phyloP scores from a whole-genome alignment of 2,888 invertebrate species.

The Brachyptera putata region DNA sequence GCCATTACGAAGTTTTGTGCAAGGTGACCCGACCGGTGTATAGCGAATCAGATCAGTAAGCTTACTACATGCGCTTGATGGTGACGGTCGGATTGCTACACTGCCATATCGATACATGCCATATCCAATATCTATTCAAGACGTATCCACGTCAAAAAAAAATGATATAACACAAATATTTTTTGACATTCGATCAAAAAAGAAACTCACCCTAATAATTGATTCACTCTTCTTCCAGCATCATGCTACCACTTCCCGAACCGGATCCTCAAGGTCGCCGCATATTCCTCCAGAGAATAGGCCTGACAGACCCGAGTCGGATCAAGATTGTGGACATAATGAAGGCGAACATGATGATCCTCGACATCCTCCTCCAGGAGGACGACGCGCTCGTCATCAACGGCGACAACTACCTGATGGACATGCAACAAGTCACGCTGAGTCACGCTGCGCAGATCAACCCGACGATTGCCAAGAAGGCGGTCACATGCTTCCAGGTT shows the following conservation, averaged over 20 bases:
- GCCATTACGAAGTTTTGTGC: too few relatives aligned
- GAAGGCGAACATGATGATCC: conserved; percentile 51
- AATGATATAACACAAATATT: too few relatives aligned
- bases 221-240: too few relatives aligned
- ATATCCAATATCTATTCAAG: too few relatives aligned
- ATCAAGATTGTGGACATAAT: conserved; percentile 50
- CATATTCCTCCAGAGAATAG: conserved; percentile 51
- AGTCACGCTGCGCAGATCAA: conserved; percentile 57
- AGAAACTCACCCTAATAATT: too few relatives aligned
- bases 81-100: too few relatives aligned
- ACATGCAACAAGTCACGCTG: conserved; percentile 52
- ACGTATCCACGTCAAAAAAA: too few relatives aligned
- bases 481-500: conserved; percentile 46
- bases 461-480: conserved; percentile 56
- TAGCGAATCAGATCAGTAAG: too few relatives aligned
- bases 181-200: too few relatives aligned
- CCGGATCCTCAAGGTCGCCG: conserved; percentile 47
- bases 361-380: conserved; percentile 55
- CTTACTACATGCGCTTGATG: too few relatives aligned
- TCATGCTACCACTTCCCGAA: conserved; percentile 34
- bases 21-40: too few relatives aligned
- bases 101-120: too few relatives aligned
- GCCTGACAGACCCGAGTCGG: conserved; percentile 47
- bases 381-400: conserved; percentile 50
- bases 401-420: conserved; percentile 45